Evolutionary conservation across 2,888 invertebrate species (phyloP), one percentile per base, ranked within the genome.

Genomic region (Pandemis heparana): DNA sequence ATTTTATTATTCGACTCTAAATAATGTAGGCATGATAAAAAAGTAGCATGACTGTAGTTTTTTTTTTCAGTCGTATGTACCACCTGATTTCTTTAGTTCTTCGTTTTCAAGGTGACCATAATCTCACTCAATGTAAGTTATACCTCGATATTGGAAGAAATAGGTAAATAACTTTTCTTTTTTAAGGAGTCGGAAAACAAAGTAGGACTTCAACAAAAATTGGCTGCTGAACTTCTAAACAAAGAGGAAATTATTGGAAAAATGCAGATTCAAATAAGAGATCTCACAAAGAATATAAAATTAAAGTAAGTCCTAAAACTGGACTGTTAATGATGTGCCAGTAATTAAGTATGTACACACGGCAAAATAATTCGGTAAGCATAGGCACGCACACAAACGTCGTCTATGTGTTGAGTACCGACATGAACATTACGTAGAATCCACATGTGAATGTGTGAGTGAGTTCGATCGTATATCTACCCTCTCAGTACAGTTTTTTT

Each of bases 191-290:
- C 91, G 0, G 93, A 94, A 23, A 90, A 91, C 78, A 92, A 92
- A 82, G 85, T 90, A 78, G 90, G 90, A 51, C 88, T 92, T 81
- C 92, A 95, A 83, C 94, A 94, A 78, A 94, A 94, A 81, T 77
- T 95, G 77, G 92, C 93, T 5, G 91, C 91, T 8, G 95, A 95
- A 76, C 86, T 95, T 43, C 77, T 92, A 8, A 90, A 85, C 76
- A 95, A 94, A 77, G 94, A 94, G 76, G 93, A 94, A 85, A 85
- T 91, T 75, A 79, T 93, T 71, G 85, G 84, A 64, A 92, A 94
- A 77, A 91, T 94, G 91, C 93, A 94, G 79, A 83, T 79, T 72
- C 93, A 94, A 83, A 87, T 92, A 70, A 84, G 92, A 77, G 93
- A 94, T 73, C 78, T 92, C 64, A 88, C 87, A 7, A 94, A 93